Evolutionary conservation across 2,888 invertebrate genomes (phyloP), one percentile per base, ranked within the genome.

Genomic region (Dendrolimus houi): DNA sequence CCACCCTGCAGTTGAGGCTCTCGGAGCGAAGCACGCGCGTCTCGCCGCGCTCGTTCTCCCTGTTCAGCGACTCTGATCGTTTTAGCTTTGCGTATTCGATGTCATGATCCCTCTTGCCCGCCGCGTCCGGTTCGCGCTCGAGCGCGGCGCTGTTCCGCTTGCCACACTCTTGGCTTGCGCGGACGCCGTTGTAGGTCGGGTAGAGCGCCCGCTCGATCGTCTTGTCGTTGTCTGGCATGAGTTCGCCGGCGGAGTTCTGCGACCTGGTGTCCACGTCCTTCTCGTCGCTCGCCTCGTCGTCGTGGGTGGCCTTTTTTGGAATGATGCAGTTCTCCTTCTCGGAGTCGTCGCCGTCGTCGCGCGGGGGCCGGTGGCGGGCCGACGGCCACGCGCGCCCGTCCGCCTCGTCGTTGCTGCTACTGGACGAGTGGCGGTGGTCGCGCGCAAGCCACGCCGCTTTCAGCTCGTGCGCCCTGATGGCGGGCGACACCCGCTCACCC

Each of bases 251-350:
- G 60, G 79, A 79, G 60, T 83, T 85, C 78, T 94, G 94, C 54
- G 95, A 92, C 67, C 94, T 92, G 75, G 95, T 95, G 77, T 94
- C 95, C 64, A 95, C 93, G 84, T 96, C 96, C 81, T 94, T 94
- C 80, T 96, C 96, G 89, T 62, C 58, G 56, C 62, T 63, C 58
- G 57, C 60, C 57, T 58, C 58, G 57, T 62, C 58, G 57, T 62
- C 60, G 59, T 63, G 61, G 59, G 59, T 60, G 58, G 57, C 66
- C 67, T 63, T 65, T 74, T 58, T 64, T 67, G 68, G 67, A 47
- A 47, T 47, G 12, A 47, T 67, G 69, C 83, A 77, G 82, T 87
- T 85, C 70, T 86, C 83, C 74, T 81, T 86, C 79, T 87, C 81
- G 65, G 81, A 80, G 81, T 87, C 88, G 78, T 84, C 83, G 65